Base-by-base conservation (phyloP, 1,140 invertebrate species). In the Pollicipes pollicipes region DNA sequence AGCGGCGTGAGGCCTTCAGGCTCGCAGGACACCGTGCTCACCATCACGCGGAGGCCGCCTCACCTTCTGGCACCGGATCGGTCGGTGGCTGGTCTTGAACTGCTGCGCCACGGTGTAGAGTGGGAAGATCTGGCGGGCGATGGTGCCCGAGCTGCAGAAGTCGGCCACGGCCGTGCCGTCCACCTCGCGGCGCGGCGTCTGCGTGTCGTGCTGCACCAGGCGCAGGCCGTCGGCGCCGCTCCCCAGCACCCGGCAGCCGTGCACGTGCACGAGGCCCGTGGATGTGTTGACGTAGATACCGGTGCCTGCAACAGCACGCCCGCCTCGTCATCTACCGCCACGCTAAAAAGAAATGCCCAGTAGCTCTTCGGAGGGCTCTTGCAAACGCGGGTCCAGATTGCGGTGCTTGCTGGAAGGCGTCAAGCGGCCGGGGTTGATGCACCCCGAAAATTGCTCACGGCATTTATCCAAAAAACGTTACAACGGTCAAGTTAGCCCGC, bases 171-270 rank as follows among this genome's bases (percentile, higher is more conserved):
- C 10, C 63, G 27, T 24, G 24, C 27, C 63, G 27, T n/a, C 63
- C 63, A n/a, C 63, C 63, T 64, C 24, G 90, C 70, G 76, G 76
- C 63, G 63, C 27, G 63, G 21, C 6, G 24, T 64, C 21, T 64
- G 63, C 4, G 26, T 64, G 63, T 66, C 64, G 64, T 28, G 27
- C 27, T 28, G 64, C 10, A 66, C 64, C 8, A 28, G 94, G 77
- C 88, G 88, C 58, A 96, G 81, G 26, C 93, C 93, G 80, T 96
- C 92, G 0, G 84, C 90, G 1, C 86, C 88, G 79, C 95, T 96
- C 73, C 90, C 86, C 63, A 85, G 83, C 27, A 95, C 82, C 27
- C 73, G 70, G 75, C 88, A 90, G 71, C 86, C 85, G 66, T 88
- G 85, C 3, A 95, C 82, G 70, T 85, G 83, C 0, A 88, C 84